phyloP scores from a whole-genome alignment of 2,888 invertebrate species.

The Sepioteuthis lessoniana region DNA sequence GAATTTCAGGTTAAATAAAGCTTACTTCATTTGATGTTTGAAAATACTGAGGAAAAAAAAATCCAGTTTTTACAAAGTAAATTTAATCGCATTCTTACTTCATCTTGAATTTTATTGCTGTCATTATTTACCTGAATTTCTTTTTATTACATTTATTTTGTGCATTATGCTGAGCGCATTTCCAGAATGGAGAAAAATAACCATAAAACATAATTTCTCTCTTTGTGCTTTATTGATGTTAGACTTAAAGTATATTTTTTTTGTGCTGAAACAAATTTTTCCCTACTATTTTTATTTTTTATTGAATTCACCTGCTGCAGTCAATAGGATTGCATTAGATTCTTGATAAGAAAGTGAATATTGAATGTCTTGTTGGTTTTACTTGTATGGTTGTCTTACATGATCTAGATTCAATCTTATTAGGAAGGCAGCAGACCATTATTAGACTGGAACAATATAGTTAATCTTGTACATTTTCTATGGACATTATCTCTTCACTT shows the following conservation, averaged over 20 bases:
- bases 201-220: background rate
- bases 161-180: background rate
- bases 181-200: background rate
- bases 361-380: background rate
- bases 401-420: background rate
- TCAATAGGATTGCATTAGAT: slow-evolving; percentile 2
- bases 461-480: background rate
- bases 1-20: background rate
- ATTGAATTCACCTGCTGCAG: background rate
- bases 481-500: background rate
- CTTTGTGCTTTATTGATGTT: background rate
- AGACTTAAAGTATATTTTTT: background rate
- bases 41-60: too few relatives aligned
- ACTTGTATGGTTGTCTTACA: background rate
- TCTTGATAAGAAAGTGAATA: background rate
- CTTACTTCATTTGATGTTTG: too few relatives aligned
- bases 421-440: background rate
- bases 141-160: background rate
- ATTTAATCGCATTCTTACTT: background rate
- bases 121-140: background rate
- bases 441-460: background rate
- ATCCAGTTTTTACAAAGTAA: background rate
- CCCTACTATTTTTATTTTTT: background rate
- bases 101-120: background rate
- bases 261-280: background rate